phyloP scores from a whole-genome alignment of 2,797 vertebrate species.

The Mormyrus hasselquistii region DNA sequence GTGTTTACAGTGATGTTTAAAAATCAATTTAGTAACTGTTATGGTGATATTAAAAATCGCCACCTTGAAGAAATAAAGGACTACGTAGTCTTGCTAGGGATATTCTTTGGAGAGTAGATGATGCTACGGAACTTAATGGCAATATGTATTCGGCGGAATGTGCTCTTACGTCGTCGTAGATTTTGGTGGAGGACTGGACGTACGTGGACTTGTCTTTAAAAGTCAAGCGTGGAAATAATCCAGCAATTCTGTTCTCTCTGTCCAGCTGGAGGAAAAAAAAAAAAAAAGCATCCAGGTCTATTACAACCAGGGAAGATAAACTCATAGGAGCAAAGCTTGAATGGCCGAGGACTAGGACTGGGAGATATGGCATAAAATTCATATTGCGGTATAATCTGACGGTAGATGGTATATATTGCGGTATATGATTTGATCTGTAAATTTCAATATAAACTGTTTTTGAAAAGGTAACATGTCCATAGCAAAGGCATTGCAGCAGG shows the following conservation, averaged over 20 bases:
- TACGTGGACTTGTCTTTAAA: constrained; percentile 93
- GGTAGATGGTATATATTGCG: too few species aligned
- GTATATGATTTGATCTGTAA: too few species aligned
- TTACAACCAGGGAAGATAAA: background rate
- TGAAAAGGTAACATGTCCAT: too few species aligned
- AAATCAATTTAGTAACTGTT: background rate
- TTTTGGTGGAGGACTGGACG: constrained; percentile 85
- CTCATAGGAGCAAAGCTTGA: background rate
- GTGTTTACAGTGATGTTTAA: background rate
- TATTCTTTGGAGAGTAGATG: background rate
- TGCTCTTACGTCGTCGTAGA: constrained; percentile 84
- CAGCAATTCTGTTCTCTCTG: constrained; percentile 77
- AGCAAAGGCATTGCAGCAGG: too few species aligned
- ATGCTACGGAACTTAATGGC: background rate
- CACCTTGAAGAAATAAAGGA: background rate
- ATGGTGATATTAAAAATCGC: too few species aligned
- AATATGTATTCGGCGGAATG: background rate
- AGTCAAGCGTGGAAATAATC: constrained; percentile 71
- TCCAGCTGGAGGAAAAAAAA: constrained; percentile 66
- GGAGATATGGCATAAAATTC: too few species aligned
- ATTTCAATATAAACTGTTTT: too few species aligned
- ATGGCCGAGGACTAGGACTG: too few species aligned
- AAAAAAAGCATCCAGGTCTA: background rate
- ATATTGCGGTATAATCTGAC: too few species aligned
- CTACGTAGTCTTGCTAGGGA: background rate